Base-by-base conservation (phyloP, 1,140 invertebrate species). In the Choristoneura fumiferana region DNA sequence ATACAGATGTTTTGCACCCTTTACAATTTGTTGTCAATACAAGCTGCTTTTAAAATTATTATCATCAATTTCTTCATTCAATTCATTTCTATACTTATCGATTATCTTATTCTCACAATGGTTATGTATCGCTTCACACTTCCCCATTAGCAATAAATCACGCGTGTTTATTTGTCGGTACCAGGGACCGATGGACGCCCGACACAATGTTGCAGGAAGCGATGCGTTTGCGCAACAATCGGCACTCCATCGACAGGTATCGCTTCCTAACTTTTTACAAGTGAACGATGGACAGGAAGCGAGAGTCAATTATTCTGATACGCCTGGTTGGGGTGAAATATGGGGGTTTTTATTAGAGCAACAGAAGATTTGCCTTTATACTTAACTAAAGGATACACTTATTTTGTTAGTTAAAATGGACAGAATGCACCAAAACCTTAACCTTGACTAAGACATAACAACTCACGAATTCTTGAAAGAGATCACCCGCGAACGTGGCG, bases 231-330 rank as follows among this genome's bases (percentile, higher is more conserved):
- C 43, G 22, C 22, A 29, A 49, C 43, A 49, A 49, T 49, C 43
- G 14, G 6, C n/a, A n/a, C n/a, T 18, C 12, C 12, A 49, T 49
- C 18, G 43, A 49, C 43, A 49, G 18, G 40, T 45, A 18, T 49
- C 43, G 43, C 43, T 49, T 49, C 43, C 43, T 49, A 49, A 12
- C 17, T 49, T 49, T 43, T 22, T 49, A 18, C 22, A 43, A 18
- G 12, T 49, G 17, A 17, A 49, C 12, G 43, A 49, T 49, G 43
- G 18, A 33, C 43, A 49, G 43, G 43, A 49, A 22, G 43, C 12
- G 18, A 49, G 18, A 49, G 18, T 49, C 43, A 17, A 49, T 22
- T 10, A 49, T 29, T 49, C 12, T 10, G 43, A 49, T 13, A 43
- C 40, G 40, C 6, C n/a, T 43, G n/a, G 12, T 49, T 22, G 22